Evolutionary conservation across 2,888 invertebrate species (phyloP), one percentile per base, ranked within the genome.

Genomic region (Lobophora halterata): DNA sequence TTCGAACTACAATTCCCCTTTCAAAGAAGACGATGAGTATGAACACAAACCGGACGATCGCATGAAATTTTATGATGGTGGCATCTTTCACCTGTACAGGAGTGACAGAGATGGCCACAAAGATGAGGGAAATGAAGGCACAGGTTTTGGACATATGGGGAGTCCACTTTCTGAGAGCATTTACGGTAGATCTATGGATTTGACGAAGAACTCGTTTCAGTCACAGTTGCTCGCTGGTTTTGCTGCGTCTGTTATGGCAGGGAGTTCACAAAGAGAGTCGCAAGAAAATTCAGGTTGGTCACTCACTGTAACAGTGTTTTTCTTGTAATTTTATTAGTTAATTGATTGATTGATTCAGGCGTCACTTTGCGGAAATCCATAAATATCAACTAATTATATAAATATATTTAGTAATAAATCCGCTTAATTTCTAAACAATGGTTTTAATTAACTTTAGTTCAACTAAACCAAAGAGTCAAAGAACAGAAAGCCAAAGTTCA

Each of bases 141-240:
- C 68, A 4, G 62, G 67, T 5, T 81, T 75, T 51, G 76, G 70
- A 8, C 65, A 65, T 21, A 65, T 79, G 40, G 50, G 67, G 2
- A 71, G 74, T 1, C 50, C 68, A 1, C 49, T 83, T 4, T 59
- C 82, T 0, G 83, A 85, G 3, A 75, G 74, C 48, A 72, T 88
- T 16, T 87, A 86, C 34, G 79, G 79, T 0, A 61, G 86, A 27
- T 79, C 85, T 8, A 79, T 87, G 79, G 81, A 88, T 48, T 47
- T 88, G 31, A 70, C 81, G 2, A 87, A 86, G 58, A 72, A 57
- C 14, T 71, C 86, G 0, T 81, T 88, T 35, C 87, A 85, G 51
- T 78, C 81, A 0, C 87, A 87, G 43, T 45, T 88, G 23, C 48
- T 88, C 29, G 88, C 83, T 16, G 83, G 85, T 0, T 83, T 87